Conservation (phyloP, 2,113 vertebrate genomes). For the Mirounga angustirostris region DNA sequence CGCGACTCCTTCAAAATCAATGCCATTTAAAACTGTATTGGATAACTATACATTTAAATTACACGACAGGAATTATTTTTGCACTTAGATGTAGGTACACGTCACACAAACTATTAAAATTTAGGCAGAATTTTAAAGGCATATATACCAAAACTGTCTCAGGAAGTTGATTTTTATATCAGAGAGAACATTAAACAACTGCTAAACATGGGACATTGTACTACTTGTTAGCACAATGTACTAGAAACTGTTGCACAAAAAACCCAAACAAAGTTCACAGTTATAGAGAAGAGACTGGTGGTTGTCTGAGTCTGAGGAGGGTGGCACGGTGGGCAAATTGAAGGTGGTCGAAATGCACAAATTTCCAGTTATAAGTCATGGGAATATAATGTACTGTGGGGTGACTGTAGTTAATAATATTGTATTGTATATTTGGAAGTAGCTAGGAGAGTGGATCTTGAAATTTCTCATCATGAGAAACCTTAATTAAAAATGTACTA, state of each 20-base stretch:
- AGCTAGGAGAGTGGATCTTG: neutral
- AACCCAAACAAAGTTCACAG: neutral
- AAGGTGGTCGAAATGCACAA: neutral
- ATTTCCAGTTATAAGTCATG: neutral
- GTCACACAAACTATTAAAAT: neutral
- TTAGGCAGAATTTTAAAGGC: neutral
- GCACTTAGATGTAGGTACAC: neutral
- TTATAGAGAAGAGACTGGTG: neutral
- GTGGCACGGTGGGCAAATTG: neutral
- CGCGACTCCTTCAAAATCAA: neutral
- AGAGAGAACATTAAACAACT: neutral
- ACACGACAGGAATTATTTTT: neutral
- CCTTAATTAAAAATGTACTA: neutral
- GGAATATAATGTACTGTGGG: neutral
- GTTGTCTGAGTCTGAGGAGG: neutral
- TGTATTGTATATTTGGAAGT: neutral
- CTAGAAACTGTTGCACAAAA: neutral
- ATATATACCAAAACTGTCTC: neutral
- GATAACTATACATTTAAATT: neutral
- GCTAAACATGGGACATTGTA: neutral
- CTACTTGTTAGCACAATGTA: neutral
- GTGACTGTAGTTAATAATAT: neutral
- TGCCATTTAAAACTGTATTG: neutral
- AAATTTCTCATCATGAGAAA: neutral
- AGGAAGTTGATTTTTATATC: constrained; percentile 23